Evolutionary conservation across 2,797 vertebrate species (phyloP).

Genomic region (Hippocampus kuda): DNA sequence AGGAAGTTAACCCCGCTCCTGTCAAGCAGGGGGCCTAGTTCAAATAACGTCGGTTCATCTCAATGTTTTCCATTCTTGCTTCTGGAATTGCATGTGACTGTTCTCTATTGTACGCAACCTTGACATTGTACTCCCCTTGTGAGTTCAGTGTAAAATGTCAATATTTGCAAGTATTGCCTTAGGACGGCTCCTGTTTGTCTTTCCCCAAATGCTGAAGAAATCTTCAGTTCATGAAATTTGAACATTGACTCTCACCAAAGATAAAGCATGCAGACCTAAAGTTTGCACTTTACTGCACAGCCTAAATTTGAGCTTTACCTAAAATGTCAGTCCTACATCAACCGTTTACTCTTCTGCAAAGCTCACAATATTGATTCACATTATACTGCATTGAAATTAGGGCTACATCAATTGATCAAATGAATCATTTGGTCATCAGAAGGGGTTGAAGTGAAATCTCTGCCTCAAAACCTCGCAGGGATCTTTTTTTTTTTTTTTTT

Average conservation of each 20-base stretch:
- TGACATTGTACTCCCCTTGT: constrained; percentile 15
- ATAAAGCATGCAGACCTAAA: constrained; percentile 6
- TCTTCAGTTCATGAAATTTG: constrained; percentile 6
- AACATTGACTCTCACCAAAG: background rate
- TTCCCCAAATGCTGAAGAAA: constrained; percentile 3
- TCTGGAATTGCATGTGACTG: constrained; percentile 1
- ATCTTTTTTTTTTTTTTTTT: too few relatives aligned
- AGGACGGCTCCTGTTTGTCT: background rate
- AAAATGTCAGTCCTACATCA: background rate
- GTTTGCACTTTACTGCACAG: background rate
- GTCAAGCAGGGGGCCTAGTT: background rate
- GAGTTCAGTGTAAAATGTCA: constrained; percentile 13
- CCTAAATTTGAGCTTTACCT: background rate
- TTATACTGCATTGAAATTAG: too few relatives aligned
- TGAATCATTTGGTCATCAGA: too few relatives aligned
- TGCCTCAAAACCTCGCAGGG: too few relatives aligned
- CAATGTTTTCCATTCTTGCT: background rate
- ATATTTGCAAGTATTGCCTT: constrained; percentile 11
- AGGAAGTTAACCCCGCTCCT: background rate
- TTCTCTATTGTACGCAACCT: background rate
- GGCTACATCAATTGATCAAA: too few relatives aligned
- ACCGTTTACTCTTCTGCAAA: background rate
- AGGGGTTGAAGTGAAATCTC: too few relatives aligned
- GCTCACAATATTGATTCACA: too few relatives aligned
- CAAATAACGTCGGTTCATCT: background rate